Evolutionary conservation across 2,888 invertebrate species (phyloP), one percentile per base, ranked within the genome.

Genomic region (Trissolcus japonicus): DNA sequence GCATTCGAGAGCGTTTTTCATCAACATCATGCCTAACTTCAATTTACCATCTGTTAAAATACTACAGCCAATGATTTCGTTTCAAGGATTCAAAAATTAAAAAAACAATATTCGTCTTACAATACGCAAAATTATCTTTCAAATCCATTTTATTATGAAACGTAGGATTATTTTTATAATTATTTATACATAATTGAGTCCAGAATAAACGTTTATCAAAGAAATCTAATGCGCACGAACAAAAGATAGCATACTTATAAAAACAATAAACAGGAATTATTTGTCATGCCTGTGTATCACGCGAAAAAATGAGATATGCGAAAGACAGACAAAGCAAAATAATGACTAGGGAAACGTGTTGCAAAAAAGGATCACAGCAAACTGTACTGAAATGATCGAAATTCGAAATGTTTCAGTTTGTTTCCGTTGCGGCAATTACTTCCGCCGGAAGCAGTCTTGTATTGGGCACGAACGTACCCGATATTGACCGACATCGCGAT

Each of bases 361-460:
- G 19, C 16, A 51, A 51, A 51, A 51, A 46, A 16, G 16, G 14
- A 16, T 46, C 16, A 16, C 11, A 16, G 7, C 46, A 16, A 16
- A 17, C 51, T 51, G 53, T 46, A 54, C 48, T 43, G 68, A 55
- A 59, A 66, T 81, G 81, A 83, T 82, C 66, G 79, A 80, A 81
- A 82, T 81, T 76, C 80, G 77, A 80, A 82, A 80, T 80, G 81
- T 80, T 84, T 82, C 79, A 80, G 81, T 80, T 79, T 77, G 77
- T 80, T 81, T 82, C 82, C 82, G 79, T 75, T 75, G 65, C 79
- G 72, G 79, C 80, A 81, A 82, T 83, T 80, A 80, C 82, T 82
- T 83, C 83, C 83, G 81, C 75, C 81, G 82, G 82, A 83, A 83
- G 80, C 57, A 71, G 76, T 63, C 68, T 72, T 77, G 80, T 74